Percentiles rank a stretch among this genome's conserved stretches.
Conservation (phyloP, 2,888 invertebrate genomes). For the Trissolcus japonicus region DNA sequence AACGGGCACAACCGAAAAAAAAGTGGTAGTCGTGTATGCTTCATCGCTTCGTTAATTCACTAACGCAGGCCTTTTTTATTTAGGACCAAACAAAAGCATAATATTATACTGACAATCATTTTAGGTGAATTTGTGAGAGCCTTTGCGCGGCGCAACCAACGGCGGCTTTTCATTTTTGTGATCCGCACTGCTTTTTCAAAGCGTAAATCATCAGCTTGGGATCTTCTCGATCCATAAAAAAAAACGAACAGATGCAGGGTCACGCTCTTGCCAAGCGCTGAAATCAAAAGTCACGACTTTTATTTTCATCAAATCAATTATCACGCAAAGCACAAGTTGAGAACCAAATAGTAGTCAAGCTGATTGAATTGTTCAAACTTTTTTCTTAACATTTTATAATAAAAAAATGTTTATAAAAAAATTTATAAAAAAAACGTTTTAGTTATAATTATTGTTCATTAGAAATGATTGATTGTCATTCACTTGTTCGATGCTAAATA, state of each 20-base stretch:
- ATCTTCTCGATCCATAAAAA: not conserved
- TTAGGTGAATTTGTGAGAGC: not conserved
- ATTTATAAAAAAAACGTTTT: too few species aligned
- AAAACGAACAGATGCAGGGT: constrained; percentile 1
- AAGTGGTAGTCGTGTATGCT: constrained; percentile 67
- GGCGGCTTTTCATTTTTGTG: constrained; percentile 52
- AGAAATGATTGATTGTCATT: constrained; percentile 7
- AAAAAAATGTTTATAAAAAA: too few species aligned
- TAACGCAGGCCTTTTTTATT: constrained; percentile 62
- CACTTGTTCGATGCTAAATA: not conserved
- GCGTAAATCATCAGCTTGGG: constrained; percentile 2
- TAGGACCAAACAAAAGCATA: not conserved
- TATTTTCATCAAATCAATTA: constrained; percentile 24
- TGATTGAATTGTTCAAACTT: not conserved
- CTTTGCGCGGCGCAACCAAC: constrained; percentile 32
- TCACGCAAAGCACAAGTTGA: constrained; percentile 33
- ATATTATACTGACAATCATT: not conserved
- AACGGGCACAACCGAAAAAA: constrained; percentile 63
- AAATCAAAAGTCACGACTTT: constrained; percentile 36
- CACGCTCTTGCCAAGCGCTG: constrained; percentile 36
- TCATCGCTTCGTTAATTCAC: constrained; percentile 69
- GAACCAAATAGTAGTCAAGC: not conserved
- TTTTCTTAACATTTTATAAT: too few species aligned
- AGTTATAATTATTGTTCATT: not conserved
- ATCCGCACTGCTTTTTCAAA: constrained; percentile 37